These are phyloP conservation scores for Forbesichthys papilliferus DNA, from an alignment of 2,113 vertebrate species.

Conservation along the genomic window DNA sequence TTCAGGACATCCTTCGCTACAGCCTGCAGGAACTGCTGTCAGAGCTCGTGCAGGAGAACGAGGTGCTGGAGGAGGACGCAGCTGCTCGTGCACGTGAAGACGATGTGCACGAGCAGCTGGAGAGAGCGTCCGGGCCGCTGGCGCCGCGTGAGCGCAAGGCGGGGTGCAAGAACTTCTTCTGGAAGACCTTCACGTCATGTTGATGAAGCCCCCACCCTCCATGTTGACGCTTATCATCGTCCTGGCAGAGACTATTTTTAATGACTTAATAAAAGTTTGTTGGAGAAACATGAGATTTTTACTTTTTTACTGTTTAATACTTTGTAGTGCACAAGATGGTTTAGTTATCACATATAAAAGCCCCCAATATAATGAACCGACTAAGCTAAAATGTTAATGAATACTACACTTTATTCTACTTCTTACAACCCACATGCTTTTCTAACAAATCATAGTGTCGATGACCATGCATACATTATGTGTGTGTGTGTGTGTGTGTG, in stretches of 20 bases:
- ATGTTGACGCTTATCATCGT: slow-evolving; percentile 24
- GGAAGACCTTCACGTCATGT: slow-evolving; percentile 99
- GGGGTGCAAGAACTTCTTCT: slow-evolving; percentile 99
- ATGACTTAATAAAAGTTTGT: not conserved
- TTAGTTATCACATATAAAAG: too few relatives aligned
- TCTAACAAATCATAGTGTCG: too few relatives aligned
- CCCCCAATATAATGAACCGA: too few relatives aligned
- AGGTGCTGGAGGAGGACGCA: slow-evolving; percentile 88
- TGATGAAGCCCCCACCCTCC: slow-evolving; percentile 69
- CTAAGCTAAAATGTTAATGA: too few relatives aligned
- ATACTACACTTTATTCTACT: too few relatives aligned
- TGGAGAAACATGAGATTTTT: too few relatives aligned
- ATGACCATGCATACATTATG: too few relatives aligned
- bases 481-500: too few relatives aligned
- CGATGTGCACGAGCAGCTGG: slow-evolving; percentile 85
- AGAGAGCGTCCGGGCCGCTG: slow-evolving; percentile 86
- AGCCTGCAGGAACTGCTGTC: slow-evolving; percentile 89
- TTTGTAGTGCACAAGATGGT: too few relatives aligned
- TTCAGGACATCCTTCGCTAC: slow-evolving; percentile 86
- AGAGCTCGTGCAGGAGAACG: slow-evolving; percentile 93
- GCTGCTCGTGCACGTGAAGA: slow-evolving; percentile 82
- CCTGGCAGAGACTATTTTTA: not conserved
- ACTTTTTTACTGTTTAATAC: too few relatives aligned
- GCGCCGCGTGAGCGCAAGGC: slow-evolving; percentile 95
- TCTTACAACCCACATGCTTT: too few relatives aligned